Percentiles rank a stretch among this genome's conserved stretches.
Conservation (phyloP, 2,113 vertebrate species). For the Cricetomys ansorgei region DNA sequence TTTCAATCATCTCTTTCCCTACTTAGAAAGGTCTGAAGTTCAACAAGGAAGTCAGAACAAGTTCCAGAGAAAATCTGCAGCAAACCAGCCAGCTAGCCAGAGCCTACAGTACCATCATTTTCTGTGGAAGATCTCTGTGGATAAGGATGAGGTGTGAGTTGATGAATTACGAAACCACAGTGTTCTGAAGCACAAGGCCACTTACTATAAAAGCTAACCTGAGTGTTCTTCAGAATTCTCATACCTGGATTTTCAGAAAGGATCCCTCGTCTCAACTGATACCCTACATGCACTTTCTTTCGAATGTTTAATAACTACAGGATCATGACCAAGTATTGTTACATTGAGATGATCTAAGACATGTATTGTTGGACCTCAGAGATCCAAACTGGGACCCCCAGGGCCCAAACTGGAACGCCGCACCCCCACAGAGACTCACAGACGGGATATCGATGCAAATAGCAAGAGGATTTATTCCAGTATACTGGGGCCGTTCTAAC, state of each 20-base stretch:
- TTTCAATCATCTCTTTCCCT: neutral
- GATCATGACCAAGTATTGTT: neutral
- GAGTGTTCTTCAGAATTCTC: neutral
- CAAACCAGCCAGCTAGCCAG: neutral
- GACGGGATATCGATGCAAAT: too few relatives aligned
- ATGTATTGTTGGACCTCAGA: too few relatives aligned
- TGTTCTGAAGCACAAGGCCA: slow-evolving; percentile 33
- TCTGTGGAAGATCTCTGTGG: neutral
- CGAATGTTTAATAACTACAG: slow-evolving; percentile 9
- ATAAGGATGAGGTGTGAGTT: neutral
- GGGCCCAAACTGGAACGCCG: too few relatives aligned
- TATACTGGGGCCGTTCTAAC: too few relatives aligned
- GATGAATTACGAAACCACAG: neutral
- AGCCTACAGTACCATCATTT: neutral
- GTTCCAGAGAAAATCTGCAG: neutral
- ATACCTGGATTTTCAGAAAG: slow-evolving; percentile 34
- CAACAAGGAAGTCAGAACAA: neutral
- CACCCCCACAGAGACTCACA: too few relatives aligned
- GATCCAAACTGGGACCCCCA: too few relatives aligned
- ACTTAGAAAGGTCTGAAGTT: neutral
- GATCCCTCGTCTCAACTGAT: neutral
- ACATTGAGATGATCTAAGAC: neutral
- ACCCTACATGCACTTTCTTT: neutral
- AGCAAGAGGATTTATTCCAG: too few relatives aligned
- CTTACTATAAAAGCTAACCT: slow-evolving; percentile 24